Evolutionary conservation across 2,113 vertebrate species (phyloP), one percentile per base, ranked within the genome.

Genomic region (Paralichthys olivaceus): DNA sequence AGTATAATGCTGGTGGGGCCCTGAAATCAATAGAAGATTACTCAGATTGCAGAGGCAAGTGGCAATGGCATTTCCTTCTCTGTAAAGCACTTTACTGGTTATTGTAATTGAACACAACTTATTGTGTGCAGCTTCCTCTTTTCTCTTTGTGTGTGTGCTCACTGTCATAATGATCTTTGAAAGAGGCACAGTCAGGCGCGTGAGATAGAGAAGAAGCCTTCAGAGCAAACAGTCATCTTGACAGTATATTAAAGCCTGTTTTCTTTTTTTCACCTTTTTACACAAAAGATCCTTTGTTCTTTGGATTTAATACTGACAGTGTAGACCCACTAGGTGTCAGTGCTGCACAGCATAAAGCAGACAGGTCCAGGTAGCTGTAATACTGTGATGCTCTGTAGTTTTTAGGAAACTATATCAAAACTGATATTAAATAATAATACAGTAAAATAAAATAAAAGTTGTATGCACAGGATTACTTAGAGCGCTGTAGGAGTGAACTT

Each of bases 201-300:
- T 29, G 37, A 20, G 37, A 80, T 29, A 56, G 17, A 66, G 47
- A 32, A 28, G 11, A 57, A 59, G 25, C 5, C 49, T 69, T 51
- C n/a, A 64, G 20, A 32, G 15, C 76, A 45, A 32, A 58, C 25
- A 23, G 15, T 74, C n/a, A 26, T 12, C 69, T 32, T 58, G 45
- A 28, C 66, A 12, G 15, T 25, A 26, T 55, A 34, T 68, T n/a
- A 57, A 25, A 65, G 14, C 14, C 14, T 56, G 20, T 4, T 61
- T 55, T 56, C 29, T 14, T 8, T 57, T 59, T 65, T 55, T 25
- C 7, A 13, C 1, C 37, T 75, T 63, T 58, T 43, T 12, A 69
- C 66, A 92, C 87, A 90, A 90, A 85, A 82, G 63, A 64, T 23
- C 58, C 37, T 72, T 90, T 91, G 84, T 90, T 90, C 83, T 79